phyloP scores from a whole-genome alignment of 53 echinoderm and acorn worm genomes.

The Holothuria scabra region DNA sequence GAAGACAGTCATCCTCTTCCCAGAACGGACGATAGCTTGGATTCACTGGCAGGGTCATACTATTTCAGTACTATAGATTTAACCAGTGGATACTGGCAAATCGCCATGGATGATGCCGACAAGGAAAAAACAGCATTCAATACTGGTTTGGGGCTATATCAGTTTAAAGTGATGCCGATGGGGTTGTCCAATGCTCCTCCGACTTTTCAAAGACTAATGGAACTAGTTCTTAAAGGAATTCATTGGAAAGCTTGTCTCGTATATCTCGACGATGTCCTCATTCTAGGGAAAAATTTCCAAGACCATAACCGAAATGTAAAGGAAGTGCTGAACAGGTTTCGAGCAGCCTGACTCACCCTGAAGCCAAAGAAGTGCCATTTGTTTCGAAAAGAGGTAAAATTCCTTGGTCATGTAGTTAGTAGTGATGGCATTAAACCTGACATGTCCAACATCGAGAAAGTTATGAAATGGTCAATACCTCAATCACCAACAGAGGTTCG shows the following conservation, averaged over 20 bases:
- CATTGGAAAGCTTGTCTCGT: conserved; percentile 60
- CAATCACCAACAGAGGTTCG: conserved; percentile 46
- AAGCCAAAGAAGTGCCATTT: conserved; percentile 36
- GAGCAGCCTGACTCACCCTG: conserved; percentile 38
- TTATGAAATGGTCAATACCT: conserved; percentile 53
- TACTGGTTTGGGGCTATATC: conserved; percentile 46
- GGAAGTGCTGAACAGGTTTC: conserved; percentile 51
- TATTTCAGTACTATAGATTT: conserved; percentile 55
- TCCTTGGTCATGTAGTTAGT: conserved; percentile 19
- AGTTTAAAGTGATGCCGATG: conserved; percentile 58
- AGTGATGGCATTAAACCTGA: conserved; percentile 59
- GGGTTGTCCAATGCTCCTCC: conserved; percentile 49
- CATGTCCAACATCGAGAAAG: conserved; percentile 48
- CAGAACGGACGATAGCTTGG: conserved; percentile 50
- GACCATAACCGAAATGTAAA: conserved; percentile 57
- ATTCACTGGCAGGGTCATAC: conserved; percentile 25
- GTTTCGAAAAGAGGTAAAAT: background rate
- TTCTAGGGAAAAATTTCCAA: conserved; percentile 59
- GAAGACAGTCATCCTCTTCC: conserved; percentile 52
- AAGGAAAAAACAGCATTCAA: conserved; percentile 62
- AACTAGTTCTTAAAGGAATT: conserved; percentile 58
- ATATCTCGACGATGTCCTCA: conserved; percentile 70
- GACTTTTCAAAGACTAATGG: conserved; percentile 74
- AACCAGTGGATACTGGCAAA: conserved; percentile 58
- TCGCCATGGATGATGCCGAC: conserved; percentile 30